phyloP scores from a whole-genome alignment of 2,888 invertebrate species.

The Mallateleia sp. region DNA sequence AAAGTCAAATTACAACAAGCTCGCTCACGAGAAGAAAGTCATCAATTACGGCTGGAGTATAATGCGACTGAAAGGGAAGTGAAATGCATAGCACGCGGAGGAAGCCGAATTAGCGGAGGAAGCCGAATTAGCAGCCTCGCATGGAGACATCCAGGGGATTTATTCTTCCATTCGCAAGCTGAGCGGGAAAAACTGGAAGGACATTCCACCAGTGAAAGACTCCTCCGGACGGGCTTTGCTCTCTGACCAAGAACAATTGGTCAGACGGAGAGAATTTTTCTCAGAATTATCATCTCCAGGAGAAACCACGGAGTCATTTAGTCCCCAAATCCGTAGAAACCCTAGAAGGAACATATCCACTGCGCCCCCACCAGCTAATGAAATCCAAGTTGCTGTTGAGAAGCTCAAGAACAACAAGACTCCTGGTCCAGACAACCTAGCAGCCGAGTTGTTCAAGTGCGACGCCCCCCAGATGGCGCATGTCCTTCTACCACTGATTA shows the following conservation, averaged over 20 bases:
- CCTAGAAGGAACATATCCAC: neutral
- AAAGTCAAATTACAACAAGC: conserved; percentile 19
- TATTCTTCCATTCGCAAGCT: conserved; percentile 37
- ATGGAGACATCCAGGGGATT: conserved; percentile 32
- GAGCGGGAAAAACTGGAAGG: conserved; percentile 8
- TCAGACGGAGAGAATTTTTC: conserved; percentile 49
- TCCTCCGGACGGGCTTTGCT: conserved; percentile 1
- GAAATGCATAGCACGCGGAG: conserved; percentile 38
- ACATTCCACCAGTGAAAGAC: conserved; percentile 32
- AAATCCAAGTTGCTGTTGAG: conserved; percentile 10
- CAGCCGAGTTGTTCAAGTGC: conserved; percentile 14
- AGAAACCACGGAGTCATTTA: neutral
- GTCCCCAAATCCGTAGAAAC: neutral
- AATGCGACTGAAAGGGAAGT: conserved; percentile 19
- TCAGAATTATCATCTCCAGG: neutral
- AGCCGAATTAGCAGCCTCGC: conserved; percentile 31
- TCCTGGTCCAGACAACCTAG: conserved; percentile 15
- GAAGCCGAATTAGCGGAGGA: conserved; percentile 37
- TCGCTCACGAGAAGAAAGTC: conserved; percentile 10
- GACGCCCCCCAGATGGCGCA: neutral
- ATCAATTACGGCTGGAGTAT: conserved; percentile 8
- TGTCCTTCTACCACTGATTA: neutral
- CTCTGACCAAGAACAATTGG: conserved; percentile 35
- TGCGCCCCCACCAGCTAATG: neutral
- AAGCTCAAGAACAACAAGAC: conserved; percentile 33